These are phyloP conservation scores for Pammene aurita DNA, from an alignment of 2,888 invertebrate species.

Conservation along the genomic window DNA sequence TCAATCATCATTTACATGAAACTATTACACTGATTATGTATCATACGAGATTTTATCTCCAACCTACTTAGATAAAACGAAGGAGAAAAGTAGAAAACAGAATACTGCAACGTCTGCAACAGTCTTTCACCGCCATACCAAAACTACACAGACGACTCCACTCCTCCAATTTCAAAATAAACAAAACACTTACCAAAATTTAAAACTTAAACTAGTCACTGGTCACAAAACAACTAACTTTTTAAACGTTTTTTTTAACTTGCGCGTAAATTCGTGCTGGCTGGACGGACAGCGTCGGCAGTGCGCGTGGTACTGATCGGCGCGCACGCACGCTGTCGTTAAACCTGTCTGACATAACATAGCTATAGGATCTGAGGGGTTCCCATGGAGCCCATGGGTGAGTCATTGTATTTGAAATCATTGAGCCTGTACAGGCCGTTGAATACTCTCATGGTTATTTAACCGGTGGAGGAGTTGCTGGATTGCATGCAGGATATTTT, in stretches of 20 bases:
- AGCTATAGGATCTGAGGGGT: slow-evolving; percentile 26
- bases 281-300: slow-evolving; percentile 17
- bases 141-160: background rate
- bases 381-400: slow-evolving; percentile 13
- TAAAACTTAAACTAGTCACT: slow-evolving; percentile 19
- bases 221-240: slow-evolving; percentile 18
- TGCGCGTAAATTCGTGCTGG: slow-evolving; percentile 25
- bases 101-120: slow-evolving; percentile 2
- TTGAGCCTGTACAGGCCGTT: background rate
- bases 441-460: too few relatives aligned
- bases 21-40: too few relatives aligned
- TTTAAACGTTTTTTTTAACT: slow-evolving; percentile 1
- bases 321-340: slow-evolving; percentile 30
- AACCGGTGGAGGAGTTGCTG: too few relatives aligned
- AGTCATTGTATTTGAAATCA: slow-evolving; percentile 6
- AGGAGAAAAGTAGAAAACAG: slow-evolving; percentile 24
- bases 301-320: slow-evolving; percentile 36
- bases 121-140: slow-evolving; percentile 10
- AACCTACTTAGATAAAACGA: slow-evolving; percentile 22
- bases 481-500: too few relatives aligned
- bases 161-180: slow-evolving; percentile 19
- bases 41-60: slow-evolving; percentile 8
- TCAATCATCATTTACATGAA: too few relatives aligned
- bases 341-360: slow-evolving; percentile 37
- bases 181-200: slow-evolving; percentile 23